These are phyloP conservation scores for Neopipo cinnamomea DNA, from an alignment of 2,113 vertebrate genomes.

Conservation along the genomic window DNA sequence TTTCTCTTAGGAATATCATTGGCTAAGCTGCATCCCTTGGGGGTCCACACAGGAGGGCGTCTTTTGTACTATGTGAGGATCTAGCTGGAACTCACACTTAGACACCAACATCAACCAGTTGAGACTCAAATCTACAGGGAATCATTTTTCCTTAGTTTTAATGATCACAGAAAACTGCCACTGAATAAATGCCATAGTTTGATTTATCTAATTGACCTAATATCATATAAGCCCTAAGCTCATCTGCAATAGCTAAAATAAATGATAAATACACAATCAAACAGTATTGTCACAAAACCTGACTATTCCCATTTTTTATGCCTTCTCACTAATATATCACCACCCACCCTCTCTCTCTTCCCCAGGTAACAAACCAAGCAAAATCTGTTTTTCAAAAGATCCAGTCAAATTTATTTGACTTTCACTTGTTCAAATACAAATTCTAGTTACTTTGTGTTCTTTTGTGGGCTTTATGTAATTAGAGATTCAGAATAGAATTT, in stretches of 20 bases:
- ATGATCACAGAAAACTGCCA: not conserved
- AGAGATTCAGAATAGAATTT: not conserved
- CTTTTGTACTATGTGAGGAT: not conserved
- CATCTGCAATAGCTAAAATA: not conserved
- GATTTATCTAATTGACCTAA: not conserved
- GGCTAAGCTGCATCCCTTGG: not conserved
- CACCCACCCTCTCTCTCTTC: not conserved
- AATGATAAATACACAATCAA: not conserved
- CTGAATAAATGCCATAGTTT: not conserved
- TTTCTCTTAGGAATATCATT: not conserved
- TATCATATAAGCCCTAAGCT: not conserved
- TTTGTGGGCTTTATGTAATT: not conserved
- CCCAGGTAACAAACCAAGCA: not conserved
- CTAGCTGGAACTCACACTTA: not conserved
- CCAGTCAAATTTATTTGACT: constrained; percentile 2
- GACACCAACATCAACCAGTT: not conserved
- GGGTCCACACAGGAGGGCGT: not conserved
- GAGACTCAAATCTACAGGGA: not conserved
- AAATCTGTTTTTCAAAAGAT: constrained; percentile 13
- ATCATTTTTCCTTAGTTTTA: not conserved
- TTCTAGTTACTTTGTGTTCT: not conserved
- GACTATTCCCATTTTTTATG: not conserved
- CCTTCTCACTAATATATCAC: not conserved
- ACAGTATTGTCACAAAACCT: not conserved
- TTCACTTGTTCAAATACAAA: not conserved